These are phyloP conservation scores for Azorinus chamasolen DNA, from an alignment of 2,888 invertebrate species.

Conservation along the genomic window DNA sequence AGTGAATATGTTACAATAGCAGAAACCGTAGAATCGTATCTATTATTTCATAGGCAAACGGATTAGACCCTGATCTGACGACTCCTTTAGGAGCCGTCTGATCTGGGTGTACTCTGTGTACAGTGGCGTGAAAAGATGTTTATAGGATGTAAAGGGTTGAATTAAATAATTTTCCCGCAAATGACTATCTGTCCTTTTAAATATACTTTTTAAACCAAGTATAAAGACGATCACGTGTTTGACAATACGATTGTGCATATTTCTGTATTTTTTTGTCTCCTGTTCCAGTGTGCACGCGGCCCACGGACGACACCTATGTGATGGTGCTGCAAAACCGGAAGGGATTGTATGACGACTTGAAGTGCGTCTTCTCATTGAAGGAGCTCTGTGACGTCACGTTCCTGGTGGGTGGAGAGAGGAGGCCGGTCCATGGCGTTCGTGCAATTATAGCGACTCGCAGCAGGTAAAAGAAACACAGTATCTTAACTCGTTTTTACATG, in stretches of 20 bases:
- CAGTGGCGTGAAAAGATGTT: no score
- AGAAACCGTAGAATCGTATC: no score
- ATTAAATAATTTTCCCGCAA: no score
- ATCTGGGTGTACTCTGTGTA: no score
- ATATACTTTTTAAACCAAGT: no score
- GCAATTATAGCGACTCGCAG: conserved; percentile 39
- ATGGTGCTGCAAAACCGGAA: conserved; percentile 56
- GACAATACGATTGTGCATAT: neutral
- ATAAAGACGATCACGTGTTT: no score
- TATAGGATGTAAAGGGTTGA: no score
- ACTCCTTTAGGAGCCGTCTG: no score
- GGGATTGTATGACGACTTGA: conserved; percentile 36
- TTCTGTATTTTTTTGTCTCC: neutral
- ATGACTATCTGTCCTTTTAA: no score
- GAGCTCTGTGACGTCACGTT: conserved; percentile 59
- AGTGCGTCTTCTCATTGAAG: conserved; percentile 25
- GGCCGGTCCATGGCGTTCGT: conserved; percentile 43
- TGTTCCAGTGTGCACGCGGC: conserved; percentile 48
- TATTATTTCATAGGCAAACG: no score
- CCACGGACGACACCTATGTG: conserved; percentile 49
- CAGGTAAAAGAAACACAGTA: conserved; percentile 33
- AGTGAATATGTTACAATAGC: no score
- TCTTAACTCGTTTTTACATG: neutral
- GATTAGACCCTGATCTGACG: no score
- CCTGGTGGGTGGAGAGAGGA: conserved; percentile 36